These are phyloP conservation scores for Lordiphosa mommai DNA, from an alignment of 1,140 invertebrate species.

Conservation along the genomic window DNA sequence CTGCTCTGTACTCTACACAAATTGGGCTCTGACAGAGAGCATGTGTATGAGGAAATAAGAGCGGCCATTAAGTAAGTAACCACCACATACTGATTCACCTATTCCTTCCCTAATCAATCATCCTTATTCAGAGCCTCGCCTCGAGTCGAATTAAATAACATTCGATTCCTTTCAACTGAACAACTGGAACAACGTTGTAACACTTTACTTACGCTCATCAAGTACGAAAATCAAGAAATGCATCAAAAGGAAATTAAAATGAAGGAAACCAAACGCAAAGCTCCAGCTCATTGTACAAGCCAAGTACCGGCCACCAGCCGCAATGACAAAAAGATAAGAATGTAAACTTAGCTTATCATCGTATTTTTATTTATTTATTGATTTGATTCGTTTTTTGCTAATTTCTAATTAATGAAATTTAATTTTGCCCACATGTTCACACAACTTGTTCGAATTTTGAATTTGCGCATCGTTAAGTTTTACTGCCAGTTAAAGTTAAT, in stretches of 20 bases:
- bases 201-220: conserved; percentile 98
- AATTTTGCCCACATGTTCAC: too few species aligned
- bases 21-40: conserved; percentile 99
- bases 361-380: too few species aligned
- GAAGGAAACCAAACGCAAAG: conserved; percentile 82
- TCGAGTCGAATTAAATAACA: conserved; percentile 98
- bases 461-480: too few species aligned
- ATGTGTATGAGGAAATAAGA: conserved; percentile 98
- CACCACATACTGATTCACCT: too few species aligned
- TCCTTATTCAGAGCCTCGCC: conserved; percentile 86
- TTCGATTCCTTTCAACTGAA: conserved; percentile 97
- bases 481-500: too few species aligned
- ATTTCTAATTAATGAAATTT: too few species aligned
- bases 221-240: conserved; percentile 98
- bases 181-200: conserved; percentile 98
- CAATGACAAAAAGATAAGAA: conserved; percentile 85
- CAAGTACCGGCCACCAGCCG: conserved; percentile 82
- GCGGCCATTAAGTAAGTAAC: conserved; percentile 89
- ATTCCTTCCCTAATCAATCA: too few species aligned
- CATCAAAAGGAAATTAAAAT: conserved; percentile 98
- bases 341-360: too few species aligned
- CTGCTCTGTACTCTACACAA: conserved; percentile 99
- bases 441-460: too few species aligned
- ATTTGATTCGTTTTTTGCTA: too few species aligned
- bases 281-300: conserved; percentile 81